Conservation (phyloP, 2,888 invertebrate genomes). For the Cephonodes hylas region DNA sequence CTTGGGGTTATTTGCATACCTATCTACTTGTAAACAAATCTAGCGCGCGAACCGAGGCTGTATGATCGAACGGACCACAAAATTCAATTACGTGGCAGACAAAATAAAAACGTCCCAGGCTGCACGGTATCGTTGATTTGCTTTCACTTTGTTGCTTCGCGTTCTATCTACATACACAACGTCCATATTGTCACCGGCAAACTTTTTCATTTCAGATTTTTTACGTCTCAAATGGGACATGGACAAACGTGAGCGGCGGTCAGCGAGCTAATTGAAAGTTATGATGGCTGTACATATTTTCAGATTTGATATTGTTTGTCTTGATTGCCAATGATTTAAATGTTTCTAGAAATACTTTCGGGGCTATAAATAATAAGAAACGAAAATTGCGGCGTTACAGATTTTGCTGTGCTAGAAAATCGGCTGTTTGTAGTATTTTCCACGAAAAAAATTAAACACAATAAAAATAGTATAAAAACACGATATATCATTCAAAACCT, state of each 20-base stretch:
- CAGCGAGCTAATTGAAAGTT: not conserved
- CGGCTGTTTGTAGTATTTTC: too few relatives aligned
- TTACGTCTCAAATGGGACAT: conserved; percentile 6
- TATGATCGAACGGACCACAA: conserved; percentile 66
- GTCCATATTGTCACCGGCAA: conserved; percentile 43
- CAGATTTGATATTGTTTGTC: not conserved
- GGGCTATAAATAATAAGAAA: too few relatives aligned
- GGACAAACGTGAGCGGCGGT: not conserved
- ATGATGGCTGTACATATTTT: not conserved
- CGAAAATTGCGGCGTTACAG: too few relatives aligned
- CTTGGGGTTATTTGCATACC: conserved; percentile 32
- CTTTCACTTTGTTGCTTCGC: conserved; percentile 62
- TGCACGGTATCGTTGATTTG: conserved; percentile 68
- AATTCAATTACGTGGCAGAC: conserved; percentile 76
- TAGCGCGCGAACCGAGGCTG: conserved; percentile 38
- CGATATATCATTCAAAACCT: too few relatives aligned
- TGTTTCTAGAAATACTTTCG: not conserved
- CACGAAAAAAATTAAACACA: too few relatives aligned
- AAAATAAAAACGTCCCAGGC: conserved; percentile 69
- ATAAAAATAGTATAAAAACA: too few relatives aligned
- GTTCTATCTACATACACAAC: conserved; percentile 42
- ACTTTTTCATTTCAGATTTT: conserved; percentile 5
- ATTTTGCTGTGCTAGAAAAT: too few relatives aligned
- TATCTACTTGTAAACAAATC: conserved; percentile 48
- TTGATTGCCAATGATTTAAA: not conserved